Percentiles rank a stretch among this genome's conserved stretches.
phyloP scores from a whole-genome alignment of 2,888 invertebrate species.

The Pheosia gnoma region DNA sequence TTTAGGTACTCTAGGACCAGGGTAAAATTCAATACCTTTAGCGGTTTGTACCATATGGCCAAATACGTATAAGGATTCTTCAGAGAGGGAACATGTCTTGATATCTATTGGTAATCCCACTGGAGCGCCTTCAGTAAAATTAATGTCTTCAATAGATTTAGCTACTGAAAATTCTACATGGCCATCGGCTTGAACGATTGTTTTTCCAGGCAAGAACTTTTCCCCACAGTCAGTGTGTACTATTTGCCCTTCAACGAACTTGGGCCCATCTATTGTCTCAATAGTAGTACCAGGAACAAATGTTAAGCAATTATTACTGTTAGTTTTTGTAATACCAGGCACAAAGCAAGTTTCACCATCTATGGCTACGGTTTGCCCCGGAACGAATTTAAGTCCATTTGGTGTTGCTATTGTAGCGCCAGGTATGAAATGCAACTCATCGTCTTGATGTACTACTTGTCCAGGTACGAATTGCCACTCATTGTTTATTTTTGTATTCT shows the following conservation, averaged over 20 bases:
- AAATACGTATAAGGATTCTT: slow-evolving; percentile 83
- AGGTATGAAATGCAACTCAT: slow-evolving; percentile 84
- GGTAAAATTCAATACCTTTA: slow-evolving; percentile 87
- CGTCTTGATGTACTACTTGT: slow-evolving; percentile 83
- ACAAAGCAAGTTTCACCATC: slow-evolving; percentile 84
- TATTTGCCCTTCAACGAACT: slow-evolving; percentile 87
- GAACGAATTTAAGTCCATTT: slow-evolving; percentile 86
- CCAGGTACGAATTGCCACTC: slow-evolving; percentile 88
- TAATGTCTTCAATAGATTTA: slow-evolving; percentile 82
- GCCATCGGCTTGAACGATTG: slow-evolving; percentile 76
- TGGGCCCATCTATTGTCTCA: slow-evolving; percentile 85
- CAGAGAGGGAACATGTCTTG: slow-evolving; percentile 78
- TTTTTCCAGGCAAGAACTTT: slow-evolving; percentile 86
- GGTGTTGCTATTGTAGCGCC: slow-evolving; percentile 86
- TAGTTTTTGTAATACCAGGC: slow-evolving; percentile 82
- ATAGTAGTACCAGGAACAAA: slow-evolving; percentile 86
- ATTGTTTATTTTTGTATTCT: slow-evolving; percentile 79
- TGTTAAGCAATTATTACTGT: slow-evolving; percentile 65
- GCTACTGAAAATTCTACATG: slow-evolving; percentile 84
- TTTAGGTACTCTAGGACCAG: slow-evolving; percentile 80
- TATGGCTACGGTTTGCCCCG: slow-evolving; percentile 84
- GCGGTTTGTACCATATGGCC: slow-evolving; percentile 87
- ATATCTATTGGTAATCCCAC: slow-evolving; percentile 85
- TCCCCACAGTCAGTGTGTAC: slow-evolving; percentile 84
- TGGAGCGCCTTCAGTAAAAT: slow-evolving; percentile 80